Base-by-base conservation (phyloP, 2,888 invertebrate species). In the Synanthedon tipuliformis region DNA sequence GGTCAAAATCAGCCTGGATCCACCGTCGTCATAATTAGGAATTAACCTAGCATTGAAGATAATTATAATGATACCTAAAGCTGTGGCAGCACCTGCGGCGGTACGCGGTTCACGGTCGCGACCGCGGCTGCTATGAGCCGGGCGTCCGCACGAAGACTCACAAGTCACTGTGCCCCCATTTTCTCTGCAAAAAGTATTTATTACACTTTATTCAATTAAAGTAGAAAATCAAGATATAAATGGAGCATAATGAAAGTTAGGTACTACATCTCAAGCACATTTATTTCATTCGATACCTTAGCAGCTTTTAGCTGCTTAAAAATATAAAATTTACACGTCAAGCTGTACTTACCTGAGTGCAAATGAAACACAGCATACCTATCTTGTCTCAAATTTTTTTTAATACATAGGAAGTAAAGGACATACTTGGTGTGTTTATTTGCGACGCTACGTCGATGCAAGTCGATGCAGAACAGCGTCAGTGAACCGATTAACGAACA, bases 381-480 rank as follows among this genome's bases (percentile, higher is more conserved):
- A 34, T 34, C 8, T 7, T 45, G 48, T 45, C 48, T 3, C n/a
- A 27, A 15, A 16, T 18, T 15, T 16, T 27, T n/a, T 50, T 8
- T 50, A 18, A 50, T 18, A 13, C 10, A 18, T 16, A 45, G 12
- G 48, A 13, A 45, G n/a, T 7, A 34, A 34, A 34, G 15, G 8
- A 18, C 53, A 51, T 53, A 67, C 66, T 66, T 66, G 34, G 91
- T 91, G 81, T 93, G 93, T 79, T 93, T 93, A 66, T 93, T 92
- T 40, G 92, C 90, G 61, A 93, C 89, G 66, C 91, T 92, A 59
- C 93, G 88, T 60, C 92, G 88, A 71, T 94, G 94, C 56, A 94
- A 84, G 78, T 95, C 94, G 60, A 95, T 94, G 68, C 95, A 91
- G 82, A 95, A 95, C 57, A 95, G 89, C 10, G 93, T 90, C 60